phyloP scores from a whole-genome alignment of 2,888 invertebrate genomes.

The Drosophila affinis region DNA sequence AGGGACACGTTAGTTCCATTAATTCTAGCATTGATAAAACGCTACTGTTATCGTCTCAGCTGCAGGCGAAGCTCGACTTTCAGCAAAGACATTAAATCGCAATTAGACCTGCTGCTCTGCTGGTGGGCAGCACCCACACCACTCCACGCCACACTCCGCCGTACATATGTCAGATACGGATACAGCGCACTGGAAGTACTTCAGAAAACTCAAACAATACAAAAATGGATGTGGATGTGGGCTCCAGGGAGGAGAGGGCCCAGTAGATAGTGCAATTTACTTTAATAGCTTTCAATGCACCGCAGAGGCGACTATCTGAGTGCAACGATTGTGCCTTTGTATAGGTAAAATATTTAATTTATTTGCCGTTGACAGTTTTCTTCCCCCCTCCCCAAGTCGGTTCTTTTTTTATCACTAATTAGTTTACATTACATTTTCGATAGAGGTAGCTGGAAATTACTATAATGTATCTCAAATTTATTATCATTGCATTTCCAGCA shows the following conservation, averaged over 20 bases:
- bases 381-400: not conserved
- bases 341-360: slow-evolving; percentile 68
- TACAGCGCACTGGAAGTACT: slow-evolving; percentile 6
- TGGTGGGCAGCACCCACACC: slow-evolving; percentile 22
- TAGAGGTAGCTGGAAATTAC: slow-evolving; percentile 45
- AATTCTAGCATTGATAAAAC: slow-evolving; percentile 61
- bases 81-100: slow-evolving; percentile 78
- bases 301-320: slow-evolving; percentile 54
- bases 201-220: slow-evolving; percentile 35
- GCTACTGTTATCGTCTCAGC: slow-evolving; percentile 58
- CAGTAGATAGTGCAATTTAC: slow-evolving; percentile 61
- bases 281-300: slow-evolving; percentile 75
- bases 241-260: slow-evolving; percentile 1
- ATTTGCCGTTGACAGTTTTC: slow-evolving; percentile 67
- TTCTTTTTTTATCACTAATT: slow-evolving; percentile 67
- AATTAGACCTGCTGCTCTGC: slow-evolving; percentile 56
- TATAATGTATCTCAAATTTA: slow-evolving; percentile 70
- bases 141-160: slow-evolving; percentile 7
- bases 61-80: slow-evolving; percentile 43
- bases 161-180: slow-evolving; percentile 33
- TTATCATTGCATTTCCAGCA: slow-evolving; percentile 61
- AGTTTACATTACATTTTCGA: slow-evolving; percentile 70
- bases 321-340: slow-evolving; percentile 46
- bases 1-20: slow-evolving; percentile 59
- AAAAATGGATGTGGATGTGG: not conserved